Conservation (phyloP, 2,888 invertebrate species). For the Drosophila diplacantha region DNA sequence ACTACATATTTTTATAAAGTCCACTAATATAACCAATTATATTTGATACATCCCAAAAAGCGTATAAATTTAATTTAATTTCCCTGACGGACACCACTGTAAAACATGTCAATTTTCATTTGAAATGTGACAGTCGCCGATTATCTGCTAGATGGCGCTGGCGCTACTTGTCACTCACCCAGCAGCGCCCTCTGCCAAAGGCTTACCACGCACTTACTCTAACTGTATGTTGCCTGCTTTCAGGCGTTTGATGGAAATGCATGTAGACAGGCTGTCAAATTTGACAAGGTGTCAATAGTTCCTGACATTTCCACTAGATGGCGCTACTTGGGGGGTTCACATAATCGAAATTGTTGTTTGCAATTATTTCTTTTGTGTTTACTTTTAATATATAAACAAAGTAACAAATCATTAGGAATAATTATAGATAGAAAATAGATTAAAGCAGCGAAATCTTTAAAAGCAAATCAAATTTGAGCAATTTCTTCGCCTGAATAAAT, state of each 20-base stretch:
- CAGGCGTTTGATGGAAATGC: slow-evolving; percentile 12
- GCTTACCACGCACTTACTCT: not conserved
- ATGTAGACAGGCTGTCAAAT: slow-evolving; percentile 39
- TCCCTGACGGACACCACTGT: not conserved
- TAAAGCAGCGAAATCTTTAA: slow-evolving; percentile 48
- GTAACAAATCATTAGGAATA: not conserved
- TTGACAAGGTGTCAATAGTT: slow-evolving; percentile 21
- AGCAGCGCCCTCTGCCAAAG: not conserved
- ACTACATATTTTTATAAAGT: not conserved
- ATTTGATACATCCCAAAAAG: not conserved
- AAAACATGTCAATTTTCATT: slow-evolving; percentile 3
- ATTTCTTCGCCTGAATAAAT: slow-evolving; percentile 73
- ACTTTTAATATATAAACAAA: not conserved
- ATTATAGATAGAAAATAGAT: not conserved
- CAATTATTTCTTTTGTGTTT: not conserved
- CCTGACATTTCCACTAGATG: not conserved
- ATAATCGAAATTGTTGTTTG: not conserved
- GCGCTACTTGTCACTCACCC: slow-evolving; percentile 38
- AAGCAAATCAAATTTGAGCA: slow-evolving; percentile 66
- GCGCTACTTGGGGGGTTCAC: not conserved
- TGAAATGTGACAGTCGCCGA: slow-evolving; percentile 13
- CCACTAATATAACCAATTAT: not conserved
- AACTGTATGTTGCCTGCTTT: slow-evolving; percentile 11
- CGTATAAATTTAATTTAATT: not conserved
- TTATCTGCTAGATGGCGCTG: slow-evolving; percentile 52